Conservation (phyloP, 2,888 invertebrate genomes). For the Chloroclysta siterata region DNA sequence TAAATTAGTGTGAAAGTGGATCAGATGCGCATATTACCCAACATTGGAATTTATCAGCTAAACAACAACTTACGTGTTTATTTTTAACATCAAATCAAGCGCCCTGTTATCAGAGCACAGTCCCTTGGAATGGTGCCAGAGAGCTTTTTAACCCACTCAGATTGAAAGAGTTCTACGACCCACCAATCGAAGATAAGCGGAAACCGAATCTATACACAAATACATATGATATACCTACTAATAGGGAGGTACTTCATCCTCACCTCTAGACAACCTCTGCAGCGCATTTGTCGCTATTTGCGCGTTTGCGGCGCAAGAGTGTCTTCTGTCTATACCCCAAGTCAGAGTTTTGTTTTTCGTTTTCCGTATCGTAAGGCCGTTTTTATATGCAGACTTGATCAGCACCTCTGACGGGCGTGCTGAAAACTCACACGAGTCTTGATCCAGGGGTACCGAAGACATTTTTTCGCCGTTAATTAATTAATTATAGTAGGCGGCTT, state of each 20-base stretch:
- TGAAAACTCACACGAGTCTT: no score
- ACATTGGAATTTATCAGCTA: not conserved
- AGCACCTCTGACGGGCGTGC: no score
- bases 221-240: not conserved
- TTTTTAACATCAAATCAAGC: slow-evolving; percentile 1
- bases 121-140: not conserved
- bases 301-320: not conserved
- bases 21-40: not conserved
- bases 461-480: no score
- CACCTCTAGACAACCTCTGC: not conserved
- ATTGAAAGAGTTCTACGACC: not conserved
- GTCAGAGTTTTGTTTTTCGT: no score
- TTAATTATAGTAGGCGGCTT: no score
- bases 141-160: slow-evolving; percentile 4
- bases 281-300: not conserved
- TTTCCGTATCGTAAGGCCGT: no score
- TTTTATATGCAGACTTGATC: no score
- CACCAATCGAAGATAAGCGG: not conserved
- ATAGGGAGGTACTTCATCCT: no score
- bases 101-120: slow-evolving; percentile 1
- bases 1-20: not conserved
- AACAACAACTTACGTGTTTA: not conserved
- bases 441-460: no score
- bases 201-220: not conserved
- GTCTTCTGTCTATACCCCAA: no score